Evolutionary conservation across 2,797 vertebrate species (phyloP).

Genomic region (Urocyon cinereoargenteus): DNA sequence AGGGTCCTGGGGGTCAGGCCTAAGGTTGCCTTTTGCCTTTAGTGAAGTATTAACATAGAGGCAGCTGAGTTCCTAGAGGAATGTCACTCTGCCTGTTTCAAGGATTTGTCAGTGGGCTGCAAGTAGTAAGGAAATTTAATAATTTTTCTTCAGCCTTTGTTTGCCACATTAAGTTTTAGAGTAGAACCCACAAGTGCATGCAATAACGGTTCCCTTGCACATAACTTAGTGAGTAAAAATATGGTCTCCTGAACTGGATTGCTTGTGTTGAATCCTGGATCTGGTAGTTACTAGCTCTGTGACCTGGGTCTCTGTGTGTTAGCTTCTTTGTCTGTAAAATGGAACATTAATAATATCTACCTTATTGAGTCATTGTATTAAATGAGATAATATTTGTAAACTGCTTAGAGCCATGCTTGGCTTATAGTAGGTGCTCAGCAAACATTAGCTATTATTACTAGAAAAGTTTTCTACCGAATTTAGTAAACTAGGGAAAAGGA

Average conservation of each 20-base stretch:
- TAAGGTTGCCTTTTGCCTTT: neutral
- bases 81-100: neutral
- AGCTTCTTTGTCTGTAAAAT: neutral
- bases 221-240: neutral
- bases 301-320: neutral
- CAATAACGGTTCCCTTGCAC: neutral
- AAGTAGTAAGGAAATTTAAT: neutral
- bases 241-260: neutral
- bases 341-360: neutral
- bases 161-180: neutral
- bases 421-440: neutral
- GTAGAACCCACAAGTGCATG: neutral
- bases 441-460: neutral
- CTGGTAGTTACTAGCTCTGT: neutral
- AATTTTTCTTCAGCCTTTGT: neutral
- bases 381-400: neutral
- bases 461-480: constrained; percentile 39
- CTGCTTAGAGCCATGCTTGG: neutral
- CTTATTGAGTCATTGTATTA: neutral
- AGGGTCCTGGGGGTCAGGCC: neutral
- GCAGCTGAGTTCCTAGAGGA: neutral
- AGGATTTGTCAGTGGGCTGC: neutral
- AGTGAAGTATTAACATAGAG: neutral
- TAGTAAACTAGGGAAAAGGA: neutral
- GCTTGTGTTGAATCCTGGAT: neutral